These are phyloP conservation scores for Pseudonaja textilis DNA, from an alignment of 2,113 vertebrate species.

Conservation along the genomic window DNA sequence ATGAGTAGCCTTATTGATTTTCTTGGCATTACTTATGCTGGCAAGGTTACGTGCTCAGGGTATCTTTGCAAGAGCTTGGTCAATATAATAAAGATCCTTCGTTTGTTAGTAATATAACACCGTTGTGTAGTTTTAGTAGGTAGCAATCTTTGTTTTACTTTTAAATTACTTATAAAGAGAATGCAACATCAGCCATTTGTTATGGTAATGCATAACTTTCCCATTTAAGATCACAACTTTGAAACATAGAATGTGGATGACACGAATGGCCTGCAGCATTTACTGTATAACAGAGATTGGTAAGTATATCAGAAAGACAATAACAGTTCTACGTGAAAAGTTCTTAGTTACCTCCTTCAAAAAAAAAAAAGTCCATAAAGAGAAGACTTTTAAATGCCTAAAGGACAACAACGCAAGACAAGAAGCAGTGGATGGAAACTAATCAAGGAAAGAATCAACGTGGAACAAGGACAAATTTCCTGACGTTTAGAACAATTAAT, in stretches of 20 bases:
- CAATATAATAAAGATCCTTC: not conserved
- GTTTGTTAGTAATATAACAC: not conserved
- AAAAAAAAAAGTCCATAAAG: not conserved
- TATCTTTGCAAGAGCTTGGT: conserved; percentile 17
- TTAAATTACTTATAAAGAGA: not conserved
- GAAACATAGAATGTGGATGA: not conserved
- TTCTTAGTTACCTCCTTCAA: not conserved
- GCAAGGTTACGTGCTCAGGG: not conserved
- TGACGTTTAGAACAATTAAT: no score
- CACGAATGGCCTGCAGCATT: not conserved
- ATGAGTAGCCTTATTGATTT: conserved; percentile 23
- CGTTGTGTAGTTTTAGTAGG: not conserved
- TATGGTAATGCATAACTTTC: not conserved
- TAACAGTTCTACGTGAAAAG: not conserved
- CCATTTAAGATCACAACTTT: not conserved
- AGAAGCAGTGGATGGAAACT: not conserved
- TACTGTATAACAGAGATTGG: not conserved
- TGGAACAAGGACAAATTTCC: no score
- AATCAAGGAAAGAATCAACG: not conserved
- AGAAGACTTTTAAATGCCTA: not conserved
- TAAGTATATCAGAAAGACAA: not conserved
- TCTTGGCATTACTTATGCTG: conserved; percentile 2
- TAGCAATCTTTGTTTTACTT: not conserved
- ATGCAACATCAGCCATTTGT: not conserved
- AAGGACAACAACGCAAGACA: not conserved